These are phyloP conservation scores for Nylanderia fulva DNA, from an alignment of 1,140 invertebrate genomes.

Conservation along the genomic window DNA sequence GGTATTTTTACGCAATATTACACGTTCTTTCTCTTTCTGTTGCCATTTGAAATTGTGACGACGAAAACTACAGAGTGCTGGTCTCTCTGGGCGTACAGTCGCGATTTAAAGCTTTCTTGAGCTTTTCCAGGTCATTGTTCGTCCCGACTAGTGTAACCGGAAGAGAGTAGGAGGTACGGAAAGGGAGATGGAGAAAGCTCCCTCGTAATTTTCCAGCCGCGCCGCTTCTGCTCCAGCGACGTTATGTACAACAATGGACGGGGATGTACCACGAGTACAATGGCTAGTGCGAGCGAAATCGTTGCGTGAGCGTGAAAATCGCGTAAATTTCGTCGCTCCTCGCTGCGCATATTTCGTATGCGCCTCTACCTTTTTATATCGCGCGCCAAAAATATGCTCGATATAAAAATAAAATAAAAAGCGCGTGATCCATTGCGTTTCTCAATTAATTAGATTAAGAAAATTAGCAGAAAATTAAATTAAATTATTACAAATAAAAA, in stretches of 20 bases:
- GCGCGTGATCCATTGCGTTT: background rate
- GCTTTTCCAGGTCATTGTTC: constrained; percentile 74
- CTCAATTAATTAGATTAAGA: background rate
- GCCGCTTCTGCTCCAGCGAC: constrained; percentile 56
- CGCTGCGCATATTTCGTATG: background rate
- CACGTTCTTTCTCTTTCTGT: background rate
- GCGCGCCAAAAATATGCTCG: constrained; percentile 29
- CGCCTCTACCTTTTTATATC: background rate
- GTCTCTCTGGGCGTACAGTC: constrained; percentile 20
- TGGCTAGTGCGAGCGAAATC: constrained; percentile 64
- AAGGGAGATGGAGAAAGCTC: constrained; percentile 54
- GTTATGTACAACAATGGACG: constrained; percentile 71
- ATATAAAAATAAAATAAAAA: constrained; percentile 53
- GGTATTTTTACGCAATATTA: background rate
- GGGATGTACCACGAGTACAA: constrained; percentile 66
- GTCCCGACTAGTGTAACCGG: constrained; percentile 60
- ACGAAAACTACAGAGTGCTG: constrained; percentile 22
- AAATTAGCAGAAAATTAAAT: background rate
- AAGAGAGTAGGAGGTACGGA: constrained; percentile 57
- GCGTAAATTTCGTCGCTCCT: constrained; percentile 63
- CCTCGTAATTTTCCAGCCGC: constrained; percentile 73
- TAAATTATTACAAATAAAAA: too few relatives aligned
- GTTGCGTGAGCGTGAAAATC: constrained; percentile 59
- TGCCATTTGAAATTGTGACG: constrained; percentile 9
- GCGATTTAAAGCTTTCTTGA: constrained; percentile 67